A percentile compares a stretch with the other conserved stretches of the same genome.
These are phyloP conservation scores for Drosophila parabipectinata DNA, from an alignment of 1,140 invertebrate genomes.

Conservation along the genomic window DNA sequence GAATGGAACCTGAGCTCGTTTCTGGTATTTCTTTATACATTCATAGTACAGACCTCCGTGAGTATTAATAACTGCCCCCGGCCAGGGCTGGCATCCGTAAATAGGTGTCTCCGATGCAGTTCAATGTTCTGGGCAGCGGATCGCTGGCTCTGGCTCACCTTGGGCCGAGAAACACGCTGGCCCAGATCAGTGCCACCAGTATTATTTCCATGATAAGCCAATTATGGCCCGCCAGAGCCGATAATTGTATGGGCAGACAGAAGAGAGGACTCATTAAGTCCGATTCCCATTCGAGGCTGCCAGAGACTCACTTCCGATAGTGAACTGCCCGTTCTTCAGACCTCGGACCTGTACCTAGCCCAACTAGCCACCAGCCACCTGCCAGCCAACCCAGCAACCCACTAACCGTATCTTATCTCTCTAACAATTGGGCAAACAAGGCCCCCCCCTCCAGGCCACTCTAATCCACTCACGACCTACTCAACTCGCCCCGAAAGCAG, in stretches of 20 bases:
- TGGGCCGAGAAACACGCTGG: not conserved
- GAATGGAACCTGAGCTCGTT: no score
- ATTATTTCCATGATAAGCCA: slow-evolving; percentile 49
- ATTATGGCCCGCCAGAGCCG: slow-evolving; percentile 41
- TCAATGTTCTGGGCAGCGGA: slow-evolving; percentile 29
- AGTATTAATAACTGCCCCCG: no score
- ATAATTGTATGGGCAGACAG: slow-evolving; percentile 47
- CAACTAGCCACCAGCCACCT: not conserved
- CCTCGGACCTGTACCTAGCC: slow-evolving; percentile 7
- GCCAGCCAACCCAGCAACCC: not conserved
- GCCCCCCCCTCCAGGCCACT: not conserved
- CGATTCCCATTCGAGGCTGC: slow-evolving; percentile 13
- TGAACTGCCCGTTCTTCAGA: not conserved
- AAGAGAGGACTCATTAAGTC: slow-evolving; percentile 7
- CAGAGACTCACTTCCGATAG: not conserved
- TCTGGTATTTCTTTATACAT: no score
- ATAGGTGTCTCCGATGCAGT: slow-evolving; percentile 19
- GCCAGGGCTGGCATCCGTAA: no score
- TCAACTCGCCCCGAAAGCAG: slow-evolving; percentile 27
- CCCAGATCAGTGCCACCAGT: slow-evolving; percentile 21
- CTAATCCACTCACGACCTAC: slow-evolving; percentile 32
- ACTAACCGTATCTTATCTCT: slow-evolving; percentile 14
- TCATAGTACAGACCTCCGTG: no score
- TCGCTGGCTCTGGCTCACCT: not conserved
- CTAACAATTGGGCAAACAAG: slow-evolving; percentile 38